Evolutionary conservation across 37 sponge, comb jelly and placozoan species (phyloP), one percentile per base, ranked within the genome.

Genomic region (Beroe forskalii): DNA sequence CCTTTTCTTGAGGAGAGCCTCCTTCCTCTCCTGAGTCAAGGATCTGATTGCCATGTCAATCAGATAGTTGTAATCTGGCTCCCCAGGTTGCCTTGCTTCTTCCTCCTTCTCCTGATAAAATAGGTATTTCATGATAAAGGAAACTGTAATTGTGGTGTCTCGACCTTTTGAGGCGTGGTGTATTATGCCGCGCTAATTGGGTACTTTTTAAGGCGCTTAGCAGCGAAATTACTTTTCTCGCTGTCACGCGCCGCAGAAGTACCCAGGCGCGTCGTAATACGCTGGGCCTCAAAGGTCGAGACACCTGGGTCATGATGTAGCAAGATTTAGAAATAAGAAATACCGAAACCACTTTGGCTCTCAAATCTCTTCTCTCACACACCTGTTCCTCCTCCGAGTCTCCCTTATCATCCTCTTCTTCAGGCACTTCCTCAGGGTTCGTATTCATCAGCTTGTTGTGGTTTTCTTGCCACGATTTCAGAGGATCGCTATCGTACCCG

Each of bases 41-140:
- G 92, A 93, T 92, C 94, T 93, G 89, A 98, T 67, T 38, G 91
- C 32, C 95, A 98, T 96, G 12, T 92, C 92, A 40, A 98, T 92
- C 33, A 98, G 92, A 92, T 98, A 98, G 62, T 94, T 92, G 90
- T 92, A 98, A 91, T 96, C 96, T 39, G 92, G 92, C 0, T 76
- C 76, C 3, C 43, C 40, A 17, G 48, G 72, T 27, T 75, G 63
- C 22, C 48, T 20, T 32, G 61, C 35, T 0, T 76, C 43, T 0
- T n/a, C 62, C 22, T 37, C 76, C 61, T 91, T 92, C 0, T 76
- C 92, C 17, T n/a, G n/a, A n/a, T n/a, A n/a, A n/a, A n/a, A n/a
- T n/a, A n/a, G n/a, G n/a, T n/a, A n/a, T n/a, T n/a, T n/a, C n/a
- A n/a, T n/a, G n/a, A n/a, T n/a, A n/a, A n/a, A n/a, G n/a, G n/a